These are phyloP conservation scores for Meghimatium bilineatum DNA, from an alignment of 2,888 invertebrate species.

Conservation along the genomic window DNA sequence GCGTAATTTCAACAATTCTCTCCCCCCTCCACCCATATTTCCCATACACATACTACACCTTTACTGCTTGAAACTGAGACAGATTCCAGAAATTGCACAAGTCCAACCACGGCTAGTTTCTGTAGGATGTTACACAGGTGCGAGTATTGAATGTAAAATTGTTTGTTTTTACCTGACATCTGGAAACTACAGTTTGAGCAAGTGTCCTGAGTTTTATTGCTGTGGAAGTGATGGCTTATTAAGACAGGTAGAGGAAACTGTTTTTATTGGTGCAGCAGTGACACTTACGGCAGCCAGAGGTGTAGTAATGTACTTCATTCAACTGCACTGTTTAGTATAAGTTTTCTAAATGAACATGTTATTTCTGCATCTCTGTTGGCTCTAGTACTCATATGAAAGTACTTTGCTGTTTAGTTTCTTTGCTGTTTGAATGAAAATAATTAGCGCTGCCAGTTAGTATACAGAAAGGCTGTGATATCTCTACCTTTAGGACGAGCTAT, in stretches of 20 bases:
- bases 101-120: background rate
- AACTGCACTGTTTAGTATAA: no score
- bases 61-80: background rate
- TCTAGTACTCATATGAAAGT: no score
- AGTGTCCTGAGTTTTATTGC: background rate
- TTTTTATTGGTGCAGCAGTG: background rate
- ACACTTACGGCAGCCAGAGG: no score
- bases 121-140: background rate
- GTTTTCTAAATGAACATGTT: no score
- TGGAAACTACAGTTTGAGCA: background rate
- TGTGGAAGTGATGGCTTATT: background rate
- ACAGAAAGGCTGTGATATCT: no score
- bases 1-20: background rate
- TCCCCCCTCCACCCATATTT: background rate
- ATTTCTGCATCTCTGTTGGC: no score
- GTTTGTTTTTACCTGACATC: background rate
- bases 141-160: background rate
- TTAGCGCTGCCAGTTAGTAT: no score
- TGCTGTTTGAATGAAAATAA: no score
- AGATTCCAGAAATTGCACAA: background rate
- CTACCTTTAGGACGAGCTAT: no score
- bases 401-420: no score
- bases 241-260: background rate
- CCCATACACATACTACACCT: background rate
- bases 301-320: no score